These are phyloP conservation scores for Protonemura montana DNA, from an alignment of 2,888 invertebrate genomes.

Conservation along the genomic window DNA sequence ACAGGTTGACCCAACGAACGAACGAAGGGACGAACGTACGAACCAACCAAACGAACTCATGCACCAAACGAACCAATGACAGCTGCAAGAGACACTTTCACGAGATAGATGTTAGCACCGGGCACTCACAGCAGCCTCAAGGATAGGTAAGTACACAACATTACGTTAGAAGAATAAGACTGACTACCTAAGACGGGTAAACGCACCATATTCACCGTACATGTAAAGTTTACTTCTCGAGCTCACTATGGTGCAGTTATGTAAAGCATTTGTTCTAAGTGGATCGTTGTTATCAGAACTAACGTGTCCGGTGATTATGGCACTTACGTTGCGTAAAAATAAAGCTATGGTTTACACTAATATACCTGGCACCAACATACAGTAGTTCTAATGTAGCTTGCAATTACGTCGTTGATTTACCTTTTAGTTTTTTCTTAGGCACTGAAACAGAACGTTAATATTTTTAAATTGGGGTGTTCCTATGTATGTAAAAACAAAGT, in stretches of 20 bases:
- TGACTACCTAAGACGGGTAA: conserved; percentile 8
- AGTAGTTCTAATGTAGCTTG: conserved; percentile 42
- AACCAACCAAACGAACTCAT: conserved; percentile 27
- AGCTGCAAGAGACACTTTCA: conserved; percentile 30
- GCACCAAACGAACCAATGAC: conserved; percentile 29
- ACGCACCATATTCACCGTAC: background rate
- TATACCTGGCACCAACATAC: conserved; percentile 41
- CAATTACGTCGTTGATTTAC: conserved; percentile 49
- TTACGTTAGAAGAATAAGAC: conserved; percentile 31
- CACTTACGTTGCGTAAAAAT: conserved; percentile 18
- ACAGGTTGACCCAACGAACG: conserved; percentile 22
- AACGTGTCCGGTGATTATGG: background rate
- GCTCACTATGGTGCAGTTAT: background rate
- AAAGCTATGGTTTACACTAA: conserved; percentile 34
- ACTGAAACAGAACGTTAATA: conserved; percentile 52
- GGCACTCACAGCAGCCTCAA: conserved; percentile 37
- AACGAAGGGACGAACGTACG: background rate
- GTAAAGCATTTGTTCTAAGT: conserved; percentile 16
- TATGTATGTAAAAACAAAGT: background rate
- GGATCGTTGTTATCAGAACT: background rate
- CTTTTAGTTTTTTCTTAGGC: conserved; percentile 54
- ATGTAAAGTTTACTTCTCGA: background rate
- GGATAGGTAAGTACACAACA: conserved; percentile 38
- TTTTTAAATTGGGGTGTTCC: conserved; percentile 20
- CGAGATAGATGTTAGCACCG: conserved; percentile 34